These are phyloP conservation scores for Eupithecia abbreviata DNA, from an alignment of 2,888 invertebrate genomes.

Conservation along the genomic window DNA sequence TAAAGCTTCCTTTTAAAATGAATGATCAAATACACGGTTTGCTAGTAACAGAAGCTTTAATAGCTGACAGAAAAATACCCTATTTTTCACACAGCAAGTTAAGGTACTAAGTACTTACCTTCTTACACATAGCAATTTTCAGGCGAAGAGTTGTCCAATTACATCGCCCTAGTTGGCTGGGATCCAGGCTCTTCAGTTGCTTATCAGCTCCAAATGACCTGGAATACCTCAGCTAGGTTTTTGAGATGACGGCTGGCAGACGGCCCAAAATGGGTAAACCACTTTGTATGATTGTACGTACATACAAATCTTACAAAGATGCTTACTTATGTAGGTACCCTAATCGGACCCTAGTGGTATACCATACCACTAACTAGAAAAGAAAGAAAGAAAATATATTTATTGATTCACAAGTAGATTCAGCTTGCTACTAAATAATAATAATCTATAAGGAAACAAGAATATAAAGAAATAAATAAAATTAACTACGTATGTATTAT, in stretches of 20 bases:
- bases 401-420: too few relatives aligned
- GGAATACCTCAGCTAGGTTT: constrained; percentile 27
- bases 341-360: too few relatives aligned
- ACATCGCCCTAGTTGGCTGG: constrained; percentile 48
- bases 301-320: too few relatives aligned
- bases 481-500: too few relatives aligned
- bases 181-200: constrained; percentile 40
- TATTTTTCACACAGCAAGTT: neutral
- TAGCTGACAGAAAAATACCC: neutral
- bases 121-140: constrained; percentile 11
- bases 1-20: neutral
- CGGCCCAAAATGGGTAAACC: constrained; percentile 1
- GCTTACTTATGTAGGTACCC: too few relatives aligned
- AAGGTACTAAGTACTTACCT: neutral
- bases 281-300: neutral
- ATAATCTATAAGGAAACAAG: too few relatives aligned
- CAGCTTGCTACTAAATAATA: too few relatives aligned
- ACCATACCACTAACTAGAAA: too few relatives aligned
- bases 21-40: neutral
- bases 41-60: neutral
- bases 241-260: constrained; percentile 23
- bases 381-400: too few relatives aligned
- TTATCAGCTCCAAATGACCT: constrained; percentile 45
- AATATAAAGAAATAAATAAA: too few relatives aligned
- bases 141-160: constrained; percentile 34